A percentile compares a stretch with the other conserved stretches of the same genome.
phyloP scores from a whole-genome alignment of 30 jellyfish, hydroid and myxozoan genomes.

The Haliclystus octoradiatus region DNA sequence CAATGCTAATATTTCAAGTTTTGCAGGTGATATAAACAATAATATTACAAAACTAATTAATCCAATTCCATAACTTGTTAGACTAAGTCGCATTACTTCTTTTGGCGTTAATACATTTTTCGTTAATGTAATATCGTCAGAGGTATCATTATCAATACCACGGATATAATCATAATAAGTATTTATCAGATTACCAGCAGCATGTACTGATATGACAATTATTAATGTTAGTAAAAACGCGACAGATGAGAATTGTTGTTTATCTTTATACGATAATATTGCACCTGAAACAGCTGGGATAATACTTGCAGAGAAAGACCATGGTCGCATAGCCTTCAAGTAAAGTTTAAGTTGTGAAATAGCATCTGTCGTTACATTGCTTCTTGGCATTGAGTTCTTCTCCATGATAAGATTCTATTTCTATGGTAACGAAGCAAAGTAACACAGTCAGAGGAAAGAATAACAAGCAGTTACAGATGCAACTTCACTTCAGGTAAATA shows the following conservation, averaged over 20 bases:
- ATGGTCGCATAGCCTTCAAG: slow-evolving; percentile 63
- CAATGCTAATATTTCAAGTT: slow-evolving; percentile 32
- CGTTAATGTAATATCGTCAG: slow-evolving; percentile 82
- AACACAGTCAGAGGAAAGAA: too few species aligned
- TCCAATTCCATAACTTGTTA: slow-evolving; percentile 35
- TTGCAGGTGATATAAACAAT: slow-evolving; percentile 29
- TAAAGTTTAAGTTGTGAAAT: too few species aligned
- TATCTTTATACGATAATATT: slow-evolving; percentile 44
- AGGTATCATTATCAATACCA: slow-evolving; percentile 53
- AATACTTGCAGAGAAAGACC: slow-evolving; percentile 91
- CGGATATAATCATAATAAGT: slow-evolving; percentile 60
- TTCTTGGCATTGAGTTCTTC: too few species aligned
- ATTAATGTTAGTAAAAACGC: neutral
- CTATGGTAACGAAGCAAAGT: too few species aligned
- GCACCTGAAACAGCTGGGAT: slow-evolving; percentile 73
- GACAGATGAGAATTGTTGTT: neutral
- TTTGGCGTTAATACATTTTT: slow-evolving; percentile 36
- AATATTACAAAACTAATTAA: slow-evolving; percentile 38
- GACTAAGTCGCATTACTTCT: slow-evolving; percentile 52
- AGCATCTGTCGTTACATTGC: too few species aligned
- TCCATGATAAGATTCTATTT: too few species aligned
- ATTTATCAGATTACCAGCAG: slow-evolving; percentile 67
- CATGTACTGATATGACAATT: slow-evolving; percentile 4
- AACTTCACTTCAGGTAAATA: too few species aligned
- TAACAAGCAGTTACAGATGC: too few species aligned